Conservation (phyloP, 2,797 vertebrate genomes). For the Tangara arthus region DNA sequence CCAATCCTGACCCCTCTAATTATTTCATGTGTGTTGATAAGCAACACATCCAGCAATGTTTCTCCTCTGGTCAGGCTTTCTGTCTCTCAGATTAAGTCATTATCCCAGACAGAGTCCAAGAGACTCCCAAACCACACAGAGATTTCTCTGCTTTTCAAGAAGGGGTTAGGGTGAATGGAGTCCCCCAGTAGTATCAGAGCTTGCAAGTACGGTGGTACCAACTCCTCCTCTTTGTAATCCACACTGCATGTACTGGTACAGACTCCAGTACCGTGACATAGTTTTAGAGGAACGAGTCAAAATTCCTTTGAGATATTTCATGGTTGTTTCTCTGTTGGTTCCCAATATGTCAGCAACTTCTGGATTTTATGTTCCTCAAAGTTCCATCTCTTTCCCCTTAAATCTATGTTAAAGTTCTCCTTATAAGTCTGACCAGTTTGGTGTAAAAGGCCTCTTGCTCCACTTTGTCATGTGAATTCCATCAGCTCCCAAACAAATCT, state of each 20-base stretch:
- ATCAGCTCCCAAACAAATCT: neutral
- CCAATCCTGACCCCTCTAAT: neutral
- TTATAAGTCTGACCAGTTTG: neutral
- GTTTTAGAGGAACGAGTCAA: neutral
- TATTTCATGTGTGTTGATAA: neutral
- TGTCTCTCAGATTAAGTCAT: neutral
- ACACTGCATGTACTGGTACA: neutral
- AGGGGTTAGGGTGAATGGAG: neutral
- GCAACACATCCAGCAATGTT: neutral
- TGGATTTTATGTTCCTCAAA: neutral
- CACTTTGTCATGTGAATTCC: neutral
- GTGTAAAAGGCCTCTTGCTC: neutral
- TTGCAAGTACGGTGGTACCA: neutral
- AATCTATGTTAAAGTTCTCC: neutral
- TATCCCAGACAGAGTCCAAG: neutral
- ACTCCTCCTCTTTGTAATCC: neutral
- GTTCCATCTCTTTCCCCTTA: neutral
- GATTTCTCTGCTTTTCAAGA: neutral
- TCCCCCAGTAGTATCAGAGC: neutral
- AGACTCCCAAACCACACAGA: neutral
- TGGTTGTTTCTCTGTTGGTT: neutral
- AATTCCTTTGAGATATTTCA: neutral
- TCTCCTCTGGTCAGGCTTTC: neutral
- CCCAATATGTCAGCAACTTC: too few species aligned
- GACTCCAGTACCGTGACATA: rapidly evolving